Evolutionary conservation across 2,888 invertebrate genomes (phyloP), one percentile per base, ranked within the genome.

Genomic region (Lutraria lutraria): DNA sequence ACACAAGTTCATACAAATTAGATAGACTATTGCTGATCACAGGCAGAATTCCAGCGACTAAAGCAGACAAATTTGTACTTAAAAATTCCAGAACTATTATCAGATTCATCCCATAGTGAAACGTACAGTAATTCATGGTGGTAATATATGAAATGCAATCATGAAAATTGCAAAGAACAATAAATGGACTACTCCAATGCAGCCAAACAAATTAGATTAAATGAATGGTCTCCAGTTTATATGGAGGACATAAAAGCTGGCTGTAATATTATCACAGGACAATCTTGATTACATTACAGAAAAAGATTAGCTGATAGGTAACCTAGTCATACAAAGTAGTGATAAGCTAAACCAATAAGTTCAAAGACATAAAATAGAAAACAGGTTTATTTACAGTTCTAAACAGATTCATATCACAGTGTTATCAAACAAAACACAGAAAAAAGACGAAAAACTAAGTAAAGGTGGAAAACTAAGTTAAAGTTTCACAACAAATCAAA

Each of bases 281-380:
- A n/a, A 68, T 68, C 63, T 68, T n/a, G n/a, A 68, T 68, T 68
- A 68, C 25, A 25, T 68, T 68, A n/a, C 13, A 25, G 63, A 68
- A 68, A 68, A 13, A 68, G 25, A 25, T 68, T 13, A 68, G 25
- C 63, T 68, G 63, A 68, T 68, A 68, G 63, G 25, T 25, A 25
- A 68, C 25, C 63, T 25, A 68, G 63, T 68, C 63, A 68, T 12
- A 68, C 63, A 25, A 43, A 68, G 63, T 21, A n/a, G 25, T 68
- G 63, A 68, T 68, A 68, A n/a, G 25, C 25, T 25, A 25, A 68
- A 25, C 12, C 25, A 68, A 3, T 21, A 68, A 68, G 63, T 68
- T 68, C 63, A 68, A 68, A 25, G 25, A 12, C n/a, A 68, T 68
- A 8, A 25, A 68, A n/a, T 25, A 68, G 25, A 68, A 68, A 68